Evolutionary conservation across 1,140 invertebrate species (phyloP).

Genomic region (Cotesia typhae): DNA sequence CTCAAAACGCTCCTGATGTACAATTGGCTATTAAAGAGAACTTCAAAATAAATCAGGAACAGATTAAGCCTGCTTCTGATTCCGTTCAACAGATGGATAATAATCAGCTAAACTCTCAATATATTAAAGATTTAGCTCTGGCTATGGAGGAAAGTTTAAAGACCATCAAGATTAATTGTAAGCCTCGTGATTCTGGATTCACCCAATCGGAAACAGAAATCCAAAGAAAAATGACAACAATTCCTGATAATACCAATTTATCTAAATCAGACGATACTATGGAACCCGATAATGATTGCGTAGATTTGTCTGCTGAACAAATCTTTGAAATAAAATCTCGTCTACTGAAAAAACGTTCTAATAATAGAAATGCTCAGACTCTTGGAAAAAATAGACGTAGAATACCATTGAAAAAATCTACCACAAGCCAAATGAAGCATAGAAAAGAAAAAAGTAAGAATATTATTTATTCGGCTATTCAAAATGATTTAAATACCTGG

Average conservation of each 20-base stretch:
- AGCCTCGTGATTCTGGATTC: neutral
- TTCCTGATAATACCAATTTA: neutral
- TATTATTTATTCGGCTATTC: constrained; percentile 43
- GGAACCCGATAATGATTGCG: neutral
- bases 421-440: constrained; percentile 51
- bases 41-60: constrained; percentile 14
- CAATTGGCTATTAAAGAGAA: constrained; percentile 26
- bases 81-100: constrained; percentile 12
- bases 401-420: constrained; percentile 49
- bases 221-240: neutral
- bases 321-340: constrained; percentile 37
- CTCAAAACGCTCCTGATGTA: constrained; percentile 1
- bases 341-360: constrained; percentile 40
- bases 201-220: neutral
- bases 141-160: neutral
- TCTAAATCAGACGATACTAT: neutral
- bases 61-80: neutral
- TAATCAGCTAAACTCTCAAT: neutral
- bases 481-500: constrained; percentile 47
- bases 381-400: constrained; percentile 46
- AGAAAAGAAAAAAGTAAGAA: constrained; percentile 47
- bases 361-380: constrained; percentile 36
- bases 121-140: too few species aligned
- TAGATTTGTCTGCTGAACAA: constrained; percentile 5
- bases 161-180: neutral